Percentiles rank a stretch among this genome's conserved stretches.
Evolutionary conservation across 2,888 invertebrate species (phyloP).

Genomic region (Andrena hattorfiana): DNA sequence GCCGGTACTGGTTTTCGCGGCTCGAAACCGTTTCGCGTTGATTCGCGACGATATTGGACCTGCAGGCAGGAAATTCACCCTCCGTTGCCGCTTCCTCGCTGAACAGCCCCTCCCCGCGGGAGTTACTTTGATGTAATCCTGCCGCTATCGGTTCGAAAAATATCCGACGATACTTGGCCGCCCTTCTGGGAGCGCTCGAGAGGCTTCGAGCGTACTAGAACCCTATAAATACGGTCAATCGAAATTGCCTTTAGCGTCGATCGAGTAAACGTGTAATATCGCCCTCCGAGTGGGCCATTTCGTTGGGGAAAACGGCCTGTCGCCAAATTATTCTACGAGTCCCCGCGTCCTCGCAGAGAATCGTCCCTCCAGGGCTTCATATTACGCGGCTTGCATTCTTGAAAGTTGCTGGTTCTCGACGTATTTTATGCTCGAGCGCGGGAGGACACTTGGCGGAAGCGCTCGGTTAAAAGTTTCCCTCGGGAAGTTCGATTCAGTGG

Average conservation of each 20-base stretch:
- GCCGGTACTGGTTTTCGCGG: conserved; percentile 11
- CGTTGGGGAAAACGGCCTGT: background rate
- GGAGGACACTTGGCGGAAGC: conserved; percentile 19
- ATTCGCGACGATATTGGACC: conserved; percentile 58
- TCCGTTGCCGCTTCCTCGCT: conserved; percentile 5
- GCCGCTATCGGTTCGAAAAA: conserved; percentile 33
- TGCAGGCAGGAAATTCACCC: conserved; percentile 48
- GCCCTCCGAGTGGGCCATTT: background rate
- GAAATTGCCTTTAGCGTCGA: background rate
- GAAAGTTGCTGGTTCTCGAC: background rate
- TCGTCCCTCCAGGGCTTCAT: background rate
- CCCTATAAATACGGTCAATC: conserved; percentile 1
- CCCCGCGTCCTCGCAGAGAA: background rate
- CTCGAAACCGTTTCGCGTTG: conserved; percentile 16
- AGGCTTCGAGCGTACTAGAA: background rate
- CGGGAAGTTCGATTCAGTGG: background rate
- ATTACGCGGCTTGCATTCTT: background rate
- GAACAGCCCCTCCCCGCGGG: conserved; percentile 23
- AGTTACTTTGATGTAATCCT: conserved; percentile 33
- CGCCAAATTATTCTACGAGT: background rate
- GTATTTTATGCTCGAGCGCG: background rate
- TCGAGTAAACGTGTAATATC: background rate
- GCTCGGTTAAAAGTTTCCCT: conserved; percentile 1
- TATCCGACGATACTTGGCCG: conserved; percentile 22
- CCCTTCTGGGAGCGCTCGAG: conserved; percentile 10